A percentile compares a stretch with the other conserved stretches of the same genome.
phyloP scores from a whole-genome alignment of 1,140 invertebrate species.

The Bombus soroeensis region DNA sequence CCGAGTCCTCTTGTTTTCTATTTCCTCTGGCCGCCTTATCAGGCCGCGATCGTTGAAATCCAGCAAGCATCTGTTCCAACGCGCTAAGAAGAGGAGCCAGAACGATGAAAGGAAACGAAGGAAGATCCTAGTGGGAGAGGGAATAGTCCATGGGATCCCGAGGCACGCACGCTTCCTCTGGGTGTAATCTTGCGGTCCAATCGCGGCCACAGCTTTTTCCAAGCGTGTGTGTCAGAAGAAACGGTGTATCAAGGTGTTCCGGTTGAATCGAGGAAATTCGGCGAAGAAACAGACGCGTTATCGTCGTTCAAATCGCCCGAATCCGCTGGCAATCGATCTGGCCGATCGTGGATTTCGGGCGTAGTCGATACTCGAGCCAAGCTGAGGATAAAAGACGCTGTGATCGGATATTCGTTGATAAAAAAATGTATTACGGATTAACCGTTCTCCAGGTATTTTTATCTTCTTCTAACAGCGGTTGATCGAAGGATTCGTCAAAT shows the following conservation, averaged over 20 bases:
- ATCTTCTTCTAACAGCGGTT: neutral
- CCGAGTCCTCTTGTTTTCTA: slow-evolving; percentile 41
- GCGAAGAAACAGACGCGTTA: slow-evolving; percentile 28
- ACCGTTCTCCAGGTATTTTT: neutral
- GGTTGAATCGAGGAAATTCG: slow-evolving; percentile 20
- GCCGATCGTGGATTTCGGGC: neutral
- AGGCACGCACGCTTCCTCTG: slow-evolving; percentile 58
- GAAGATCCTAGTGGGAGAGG: neutral
- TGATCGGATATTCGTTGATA: neutral
- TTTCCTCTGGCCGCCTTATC: slow-evolving; percentile 48
- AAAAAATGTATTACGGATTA: neutral
- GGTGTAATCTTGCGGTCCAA: slow-evolving; percentile 63
- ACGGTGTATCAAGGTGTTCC: slow-evolving; percentile 30
- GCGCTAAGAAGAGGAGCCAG: neutral
- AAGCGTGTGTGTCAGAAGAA: neutral
- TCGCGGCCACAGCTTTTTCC: slow-evolving; percentile 47
- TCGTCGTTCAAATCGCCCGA: slow-evolving; percentile 53
- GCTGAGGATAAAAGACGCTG: slow-evolving; percentile 39
- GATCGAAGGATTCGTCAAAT: neutral
- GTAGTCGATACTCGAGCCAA: slow-evolving; percentile 15
- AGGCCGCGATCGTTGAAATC: slow-evolving; percentile 47
- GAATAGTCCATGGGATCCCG: slow-evolving; percentile 41
- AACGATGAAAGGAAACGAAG: slow-evolving; percentile 30
- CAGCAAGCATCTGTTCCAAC: slow-evolving; percentile 47
- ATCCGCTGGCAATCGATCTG: slow-evolving; percentile 43